Evolutionary conservation across 53 echinoderm and acorn worm species (phyloP).

Genomic region (Hippasteria phrygiana): DNA sequence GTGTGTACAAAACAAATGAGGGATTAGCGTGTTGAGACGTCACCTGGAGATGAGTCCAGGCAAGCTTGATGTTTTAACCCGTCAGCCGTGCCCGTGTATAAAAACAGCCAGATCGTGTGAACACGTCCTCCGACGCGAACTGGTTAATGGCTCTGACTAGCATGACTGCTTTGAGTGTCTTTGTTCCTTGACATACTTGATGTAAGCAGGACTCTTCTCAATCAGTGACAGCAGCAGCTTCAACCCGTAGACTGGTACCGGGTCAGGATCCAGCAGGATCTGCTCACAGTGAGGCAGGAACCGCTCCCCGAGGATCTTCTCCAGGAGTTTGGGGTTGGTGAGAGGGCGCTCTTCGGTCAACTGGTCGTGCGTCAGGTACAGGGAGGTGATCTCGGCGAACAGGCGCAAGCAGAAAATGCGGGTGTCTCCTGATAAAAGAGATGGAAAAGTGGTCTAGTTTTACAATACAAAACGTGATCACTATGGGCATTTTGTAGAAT

Average conservation of each 20-base stretch:
- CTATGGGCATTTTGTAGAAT: too few species aligned
- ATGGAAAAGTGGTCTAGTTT: background rate
- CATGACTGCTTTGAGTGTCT: too few species aligned
- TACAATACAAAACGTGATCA: too few species aligned
- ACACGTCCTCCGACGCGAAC: too few species aligned
- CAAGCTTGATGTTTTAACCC: too few species aligned
- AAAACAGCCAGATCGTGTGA: too few species aligned
- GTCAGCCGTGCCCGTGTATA: too few species aligned
- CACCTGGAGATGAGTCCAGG: too few species aligned
- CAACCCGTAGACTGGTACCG: slow-evolving; percentile 92
- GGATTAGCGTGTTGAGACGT: too few species aligned
- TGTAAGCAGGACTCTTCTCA: slow-evolving; percentile 87
- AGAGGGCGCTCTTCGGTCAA: slow-evolving; percentile 84
- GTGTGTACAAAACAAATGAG: too few species aligned
- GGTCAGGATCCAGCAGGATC: slow-evolving; percentile 89
- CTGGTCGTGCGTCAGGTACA: slow-evolving; percentile 92
- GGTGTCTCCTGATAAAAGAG: slow-evolving; percentile 79
- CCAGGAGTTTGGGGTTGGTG: slow-evolving; percentile 79
- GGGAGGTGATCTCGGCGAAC: slow-evolving; percentile 86
- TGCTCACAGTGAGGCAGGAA: slow-evolving; percentile 85
- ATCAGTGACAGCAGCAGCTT: slow-evolving; percentile 91
- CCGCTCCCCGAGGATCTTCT: slow-evolving; percentile 80
- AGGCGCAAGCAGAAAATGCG: slow-evolving; percentile 90
- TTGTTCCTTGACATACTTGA: slow-evolving; percentile 69
- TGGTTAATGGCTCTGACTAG: too few species aligned